Evolutionary conservation across 2,797 vertebrate genomes (phyloP), one percentile per base, ranked within the genome.

Genomic region (Acestrorhynchus altus): DNA sequence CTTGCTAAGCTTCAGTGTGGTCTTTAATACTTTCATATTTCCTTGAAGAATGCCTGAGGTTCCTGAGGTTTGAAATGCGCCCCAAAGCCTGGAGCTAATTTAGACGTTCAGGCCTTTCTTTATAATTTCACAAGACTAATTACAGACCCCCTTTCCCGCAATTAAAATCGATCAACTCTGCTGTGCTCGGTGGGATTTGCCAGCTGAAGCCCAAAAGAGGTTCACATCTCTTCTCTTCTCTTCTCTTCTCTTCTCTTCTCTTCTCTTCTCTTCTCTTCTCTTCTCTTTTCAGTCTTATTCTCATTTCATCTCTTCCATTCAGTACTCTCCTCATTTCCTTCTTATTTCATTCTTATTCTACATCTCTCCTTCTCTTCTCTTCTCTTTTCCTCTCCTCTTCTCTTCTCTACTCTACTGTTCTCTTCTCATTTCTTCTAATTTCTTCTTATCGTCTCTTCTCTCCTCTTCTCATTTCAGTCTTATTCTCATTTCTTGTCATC

Each of bases 11-110:
- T 78, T 83, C 79, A 79, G 52, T 84, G 73, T 84, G 78, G 82
- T 84, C 86, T 80, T 79, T 85, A 59, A 66, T 63, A 67, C 85
- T 89, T 83, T 82, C 60, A 73, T 79, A 60, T 74, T 88, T 77
- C 86, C n/a, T 2, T 84, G 80, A 87, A 79, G 88, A 85, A 93
- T 93, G 93, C 90, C 86, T 93, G 92, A 92, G 92, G 90, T 93
- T 93, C 90, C 86, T 93, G 92, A 92, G 92, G 90, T 91, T 93
- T 91, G 71, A 75, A 74, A 65, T 63, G 54, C 56, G 72, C 68
- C 73, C 84, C 81, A 57, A 89, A 78, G 89, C 90, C 90, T 93
- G 91, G 85, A 91, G 90, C 89, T 91, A 86, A 90, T 94, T 92
- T 91, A 84, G 81, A 81, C 85, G 89, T 91, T 68, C 82, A 88